Evolutionary conservation across 2,797 vertebrate genomes (phyloP).

Genomic region (Ceryle rudis): DNA sequence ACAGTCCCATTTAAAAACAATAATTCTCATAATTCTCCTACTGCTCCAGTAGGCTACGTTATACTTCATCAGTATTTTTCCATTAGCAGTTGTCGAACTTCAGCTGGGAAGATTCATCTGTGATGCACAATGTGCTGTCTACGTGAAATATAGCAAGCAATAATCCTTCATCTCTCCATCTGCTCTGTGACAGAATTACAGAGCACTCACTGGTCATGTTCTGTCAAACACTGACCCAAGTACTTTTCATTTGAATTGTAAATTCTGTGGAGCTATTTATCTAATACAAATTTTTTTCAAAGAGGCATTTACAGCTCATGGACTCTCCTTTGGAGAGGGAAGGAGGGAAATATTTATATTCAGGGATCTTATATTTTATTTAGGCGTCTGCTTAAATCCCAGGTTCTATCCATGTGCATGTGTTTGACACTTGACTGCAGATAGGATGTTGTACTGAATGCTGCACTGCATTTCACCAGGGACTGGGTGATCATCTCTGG

Average conservation of each 20-base stretch:
- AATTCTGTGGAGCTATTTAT: not conserved
- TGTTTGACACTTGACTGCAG: not conserved
- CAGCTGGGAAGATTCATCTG: not conserved
- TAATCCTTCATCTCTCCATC: slow-evolving; percentile 43
- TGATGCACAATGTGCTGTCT: not conserved
- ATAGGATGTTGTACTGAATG: not conserved
- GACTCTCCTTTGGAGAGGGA: not conserved
- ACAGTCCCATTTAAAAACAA: not conserved
- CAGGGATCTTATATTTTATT: not conserved
- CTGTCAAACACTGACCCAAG: slow-evolving; percentile 19
- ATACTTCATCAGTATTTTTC: slow-evolving; percentile 10
- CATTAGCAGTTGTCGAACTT: not conserved
- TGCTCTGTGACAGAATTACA: slow-evolving; percentile 37
- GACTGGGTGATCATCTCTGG: too few species aligned
- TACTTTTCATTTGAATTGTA: not conserved
- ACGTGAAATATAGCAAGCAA: not conserved
- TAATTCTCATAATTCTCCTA: not conserved
- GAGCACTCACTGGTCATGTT: slow-evolving; percentile 10
- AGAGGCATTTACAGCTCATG: not conserved
- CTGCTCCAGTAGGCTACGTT: not conserved
- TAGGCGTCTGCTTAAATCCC: not conserved
- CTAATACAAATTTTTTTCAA: not conserved
- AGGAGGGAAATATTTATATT: not conserved
- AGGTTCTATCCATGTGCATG: not conserved
- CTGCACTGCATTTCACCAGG: too few species aligned